Percentiles rank a stretch among this genome's conserved stretches.
These are phyloP conservation scores for Varecia variegata DNA, from an alignment of 2,797 vertebrate genomes.

Conservation along the genomic window DNA sequence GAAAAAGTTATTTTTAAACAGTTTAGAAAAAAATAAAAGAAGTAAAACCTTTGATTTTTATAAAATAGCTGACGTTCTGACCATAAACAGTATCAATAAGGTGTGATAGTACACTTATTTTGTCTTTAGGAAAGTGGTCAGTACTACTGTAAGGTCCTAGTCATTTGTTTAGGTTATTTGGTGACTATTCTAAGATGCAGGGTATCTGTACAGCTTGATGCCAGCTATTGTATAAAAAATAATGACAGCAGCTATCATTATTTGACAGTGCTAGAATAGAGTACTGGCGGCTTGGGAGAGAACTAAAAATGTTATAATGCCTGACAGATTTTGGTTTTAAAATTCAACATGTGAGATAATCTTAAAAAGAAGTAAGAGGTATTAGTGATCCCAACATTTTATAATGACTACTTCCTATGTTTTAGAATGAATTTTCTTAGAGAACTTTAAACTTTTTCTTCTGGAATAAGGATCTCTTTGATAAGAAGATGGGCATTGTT, in stretches of 20 bases:
- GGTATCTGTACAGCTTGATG: constrained; percentile 60
- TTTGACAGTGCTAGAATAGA: constrained; percentile 61
- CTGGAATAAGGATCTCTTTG: constrained; percentile 71
- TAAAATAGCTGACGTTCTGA: not conserved
- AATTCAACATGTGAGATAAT: constrained; percentile 17
- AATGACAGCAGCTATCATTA: constrained; percentile 66
- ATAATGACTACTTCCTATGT: constrained; percentile 14
- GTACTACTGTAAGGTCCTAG: constrained; percentile 36
- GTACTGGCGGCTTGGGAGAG: not conserved
- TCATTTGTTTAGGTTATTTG: constrained; percentile 62
- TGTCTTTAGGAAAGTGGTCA: constrained; percentile 42
- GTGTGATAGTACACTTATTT: not conserved
- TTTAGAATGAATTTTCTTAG: constrained; percentile 51
- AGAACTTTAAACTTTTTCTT: constrained; percentile 61
- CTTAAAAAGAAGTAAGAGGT: constrained; percentile 41
- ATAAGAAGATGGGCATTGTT: constrained; percentile 64
- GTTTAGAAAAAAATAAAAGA: not conserved
- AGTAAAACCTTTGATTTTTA: constrained; percentile 1
- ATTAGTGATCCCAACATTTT: constrained; percentile 22
- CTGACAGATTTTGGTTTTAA: constrained; percentile 51
- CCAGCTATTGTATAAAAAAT: constrained; percentile 66
- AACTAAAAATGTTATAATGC: constrained; percentile 52
- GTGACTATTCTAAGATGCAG: constrained; percentile 61
- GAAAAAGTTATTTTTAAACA: constrained; percentile 38
- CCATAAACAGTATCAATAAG: not conserved